These are phyloP conservation scores for Phylloscopus trochilus DNA, from an alignment of 2,113 vertebrate genomes.

Conservation along the genomic window DNA sequence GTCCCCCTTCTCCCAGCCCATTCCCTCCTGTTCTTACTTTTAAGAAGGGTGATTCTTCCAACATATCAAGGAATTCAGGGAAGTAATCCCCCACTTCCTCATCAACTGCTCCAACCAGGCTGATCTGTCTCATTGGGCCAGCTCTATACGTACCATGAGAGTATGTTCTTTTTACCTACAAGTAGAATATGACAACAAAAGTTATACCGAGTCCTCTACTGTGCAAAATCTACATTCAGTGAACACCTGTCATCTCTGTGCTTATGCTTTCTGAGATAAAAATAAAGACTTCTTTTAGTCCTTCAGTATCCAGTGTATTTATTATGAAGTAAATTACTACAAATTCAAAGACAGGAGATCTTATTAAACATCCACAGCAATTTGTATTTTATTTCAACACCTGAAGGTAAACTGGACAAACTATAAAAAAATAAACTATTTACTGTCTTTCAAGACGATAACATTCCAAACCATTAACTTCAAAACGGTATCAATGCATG, in stretches of 20 bases:
- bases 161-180: constrained; percentile 95
- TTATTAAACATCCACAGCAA: not conserved
- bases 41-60: constrained; percentile 95
- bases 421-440: too few species aligned
- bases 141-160: constrained; percentile 97
- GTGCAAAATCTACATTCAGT: not conserved
- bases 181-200: constrained; percentile 25
- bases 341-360: not conserved
- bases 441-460: not conserved
- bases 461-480: not conserved
- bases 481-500: not conserved
- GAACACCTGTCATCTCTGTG: not conserved
- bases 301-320: not conserved
- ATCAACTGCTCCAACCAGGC: constrained; percentile 96
- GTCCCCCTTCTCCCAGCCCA: constrained; percentile 14
- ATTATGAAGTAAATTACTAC: not conserved
- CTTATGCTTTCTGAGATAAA: not conserved
- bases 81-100: constrained; percentile 98
- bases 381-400: not conserved
- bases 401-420: not conserved
- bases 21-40: constrained; percentile 82
- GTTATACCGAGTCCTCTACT: not conserved
- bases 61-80: constrained; percentile 93
- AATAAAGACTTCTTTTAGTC: not conserved
- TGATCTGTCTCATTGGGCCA: constrained; percentile 97